Conservation (phyloP, 2,888 invertebrate species). For the Drosophila neoperkinsi region DNA sequence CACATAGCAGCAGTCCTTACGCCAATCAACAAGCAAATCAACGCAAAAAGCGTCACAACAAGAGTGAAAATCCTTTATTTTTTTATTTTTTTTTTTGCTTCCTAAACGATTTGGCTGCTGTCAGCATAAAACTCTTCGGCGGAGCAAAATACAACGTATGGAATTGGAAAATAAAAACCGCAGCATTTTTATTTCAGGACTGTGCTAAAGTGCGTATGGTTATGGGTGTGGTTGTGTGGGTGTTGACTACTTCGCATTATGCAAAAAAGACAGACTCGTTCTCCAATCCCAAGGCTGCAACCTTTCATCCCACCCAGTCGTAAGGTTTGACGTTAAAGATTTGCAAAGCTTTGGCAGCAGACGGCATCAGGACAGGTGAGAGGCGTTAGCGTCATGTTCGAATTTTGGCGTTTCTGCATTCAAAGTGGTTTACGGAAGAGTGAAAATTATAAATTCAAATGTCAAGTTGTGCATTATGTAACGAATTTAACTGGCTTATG, state of each 20-base stretch:
- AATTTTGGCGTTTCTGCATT: constrained; percentile 16
- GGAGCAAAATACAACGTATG: constrained; percentile 51
- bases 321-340: constrained; percentile 23
- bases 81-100: constrained; percentile 34
- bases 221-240: constrained; percentile 19
- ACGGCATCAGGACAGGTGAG: constrained; percentile 20
- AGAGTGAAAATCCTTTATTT: constrained; percentile 51
- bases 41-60: constrained; percentile 53
- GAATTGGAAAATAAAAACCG: constrained; percentile 76
- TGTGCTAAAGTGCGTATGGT: constrained; percentile 1
- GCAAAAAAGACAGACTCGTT: constrained; percentile 52
- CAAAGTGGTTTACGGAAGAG: constrained; percentile 26
- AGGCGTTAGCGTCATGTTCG: background rate
- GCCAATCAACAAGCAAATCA: constrained; percentile 77
- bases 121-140: constrained; percentile 67
- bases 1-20: constrained; percentile 37
- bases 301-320: background rate
- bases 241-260: constrained; percentile 58
- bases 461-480: constrained; percentile 2
- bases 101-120: constrained; percentile 65
- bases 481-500: background rate
- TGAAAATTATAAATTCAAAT: background rate
- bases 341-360: constrained; percentile 17
- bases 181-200: constrained; percentile 50
- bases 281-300: constrained; percentile 22